phyloP scores from a whole-genome alignment of 1,140 invertebrate genomes.

The Rhopalosiphum padi region DNA sequence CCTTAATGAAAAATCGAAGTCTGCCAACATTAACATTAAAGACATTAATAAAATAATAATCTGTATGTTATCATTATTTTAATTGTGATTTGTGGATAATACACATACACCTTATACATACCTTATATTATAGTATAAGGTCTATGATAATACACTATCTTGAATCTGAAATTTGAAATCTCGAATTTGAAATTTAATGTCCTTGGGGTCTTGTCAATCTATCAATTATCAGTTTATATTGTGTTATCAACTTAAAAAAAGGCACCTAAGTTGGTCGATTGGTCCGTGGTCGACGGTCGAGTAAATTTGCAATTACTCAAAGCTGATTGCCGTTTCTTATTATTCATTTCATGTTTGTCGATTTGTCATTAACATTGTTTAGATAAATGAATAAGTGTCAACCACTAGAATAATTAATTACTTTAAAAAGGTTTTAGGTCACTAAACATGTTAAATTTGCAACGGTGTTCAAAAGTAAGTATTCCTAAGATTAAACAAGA shows the following conservation, averaged over 20 bases:
- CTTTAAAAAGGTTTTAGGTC: not conserved
- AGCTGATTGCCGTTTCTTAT: not conserved
- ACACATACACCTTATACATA: too few species aligned
- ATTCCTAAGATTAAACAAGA: not conserved
- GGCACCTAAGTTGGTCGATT: not conserved
- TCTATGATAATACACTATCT: too few species aligned
- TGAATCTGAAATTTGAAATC: not conserved
- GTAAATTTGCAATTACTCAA: not conserved
- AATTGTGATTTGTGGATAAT: too few species aligned
- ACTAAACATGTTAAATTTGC: constrained; percentile 43
- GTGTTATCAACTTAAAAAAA: not conserved
- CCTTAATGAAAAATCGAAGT: constrained; percentile 37
- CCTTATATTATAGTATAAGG: too few species aligned
- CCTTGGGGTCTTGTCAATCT: not conserved
- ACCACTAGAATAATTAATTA: not conserved
- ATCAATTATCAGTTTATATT: not conserved
- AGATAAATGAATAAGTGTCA: not conserved
- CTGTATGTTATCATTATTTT: not conserved
- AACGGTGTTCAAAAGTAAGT: constrained; percentile 46
- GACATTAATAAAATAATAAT: not conserved
- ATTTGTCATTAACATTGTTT: not conserved
- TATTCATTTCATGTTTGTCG: not conserved
- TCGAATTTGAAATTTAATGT: not conserved
- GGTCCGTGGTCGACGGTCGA: not conserved
- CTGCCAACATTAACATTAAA: constrained; percentile 7